Conservation (phyloP, 2,113 vertebrate genomes). For the pig (Sus scrofa) region T2T-Sscrofa CM000822.6:31499501-31500000, state of each 20-base stretch:
- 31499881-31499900: neutral
- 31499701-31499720: neutral
- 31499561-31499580: neutral
- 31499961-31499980: conserved; percentile 13
- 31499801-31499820: neutral
- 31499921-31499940: neutral
- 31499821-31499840: neutral
- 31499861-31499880: neutral
- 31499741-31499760: neutral
- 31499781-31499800: neutral
- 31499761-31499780: neutral
- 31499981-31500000: neutral
- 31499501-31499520: neutral
- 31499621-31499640: neutral
- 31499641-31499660: neutral
- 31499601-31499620: neutral
- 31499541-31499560: neutral
- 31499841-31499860: neutral
- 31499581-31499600: neutral
- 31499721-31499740: neutral
- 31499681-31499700: neutral
- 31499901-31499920: neutral
- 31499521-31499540: neutral
- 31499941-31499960: neutral
- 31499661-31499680: conserved; percentile 1